These are phyloP conservation scores for Apeira syringaria DNA, from an alignment of 2,888 invertebrate genomes.

Conservation along the genomic window DNA sequence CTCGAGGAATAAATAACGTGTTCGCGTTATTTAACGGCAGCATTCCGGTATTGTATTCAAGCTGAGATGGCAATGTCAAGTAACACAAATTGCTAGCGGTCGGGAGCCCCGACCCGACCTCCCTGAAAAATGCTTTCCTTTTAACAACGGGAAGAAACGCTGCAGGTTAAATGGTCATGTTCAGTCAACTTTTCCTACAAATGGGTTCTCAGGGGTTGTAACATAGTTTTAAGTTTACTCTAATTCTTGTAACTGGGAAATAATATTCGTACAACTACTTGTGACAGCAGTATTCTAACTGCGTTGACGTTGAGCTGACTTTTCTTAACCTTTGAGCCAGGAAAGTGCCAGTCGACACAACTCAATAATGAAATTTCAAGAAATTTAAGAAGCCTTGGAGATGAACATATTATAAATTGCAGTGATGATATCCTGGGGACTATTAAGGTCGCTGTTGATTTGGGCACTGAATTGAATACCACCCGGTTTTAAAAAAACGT, in stretches of 20 bases:
- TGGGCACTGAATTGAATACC: too few species aligned
- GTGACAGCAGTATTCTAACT: conserved; percentile 8
- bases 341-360: too few species aligned
- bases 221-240: conserved; percentile 25
- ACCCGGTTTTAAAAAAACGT: too few species aligned
- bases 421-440: too few species aligned
- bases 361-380: too few species aligned
- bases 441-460: too few species aligned
- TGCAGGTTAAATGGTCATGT: conserved; percentile 63
- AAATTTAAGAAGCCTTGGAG: too few species aligned
- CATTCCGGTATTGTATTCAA: conserved; percentile 57
- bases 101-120: conserved; percentile 36
- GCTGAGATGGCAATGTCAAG: conserved; percentile 48
- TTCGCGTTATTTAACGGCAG: conserved; percentile 58
- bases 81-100: conserved; percentile 62
- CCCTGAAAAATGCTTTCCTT: conserved; percentile 63
- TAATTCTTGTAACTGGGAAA: conserved; percentile 21
- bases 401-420: too few species aligned
- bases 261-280: conserved; percentile 23
- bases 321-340: too few species aligned
- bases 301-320: too few species aligned
- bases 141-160: conserved; percentile 53
- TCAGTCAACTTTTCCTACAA: conserved; percentile 58
- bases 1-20: conserved; percentile 57
- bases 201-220: conserved; percentile 35